Evolutionary conservation across 2,888 invertebrate species (phyloP).

Genomic region (Drosophila subsilvestris): DNA sequence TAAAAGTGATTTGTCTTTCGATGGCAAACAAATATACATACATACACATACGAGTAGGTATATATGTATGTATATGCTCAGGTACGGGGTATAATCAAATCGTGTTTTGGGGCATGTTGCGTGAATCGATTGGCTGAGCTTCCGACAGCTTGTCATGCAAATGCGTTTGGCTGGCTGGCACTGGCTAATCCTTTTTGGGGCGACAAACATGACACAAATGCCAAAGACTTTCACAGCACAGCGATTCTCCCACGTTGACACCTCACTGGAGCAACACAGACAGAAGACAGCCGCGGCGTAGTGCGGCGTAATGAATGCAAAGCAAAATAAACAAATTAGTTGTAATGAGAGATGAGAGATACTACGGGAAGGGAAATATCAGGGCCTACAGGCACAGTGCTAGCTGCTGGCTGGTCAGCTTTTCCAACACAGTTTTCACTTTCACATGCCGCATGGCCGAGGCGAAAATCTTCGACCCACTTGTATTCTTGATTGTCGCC

Average conservation of each 20-base stretch:
- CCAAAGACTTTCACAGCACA: slow-evolving; percentile 30
- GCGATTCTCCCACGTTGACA: slow-evolving; percentile 57
- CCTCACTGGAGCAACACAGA: slow-evolving; percentile 8
- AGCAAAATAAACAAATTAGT: slow-evolving; percentile 69
- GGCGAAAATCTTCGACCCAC: slow-evolving; percentile 49
- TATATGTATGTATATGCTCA: neutral
- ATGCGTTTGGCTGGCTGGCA: slow-evolving; percentile 37
- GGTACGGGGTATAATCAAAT: slow-evolving; percentile 31
- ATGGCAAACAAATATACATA: slow-evolving; percentile 43
- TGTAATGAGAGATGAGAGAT: slow-evolving; percentile 54
- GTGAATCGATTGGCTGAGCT: slow-evolving; percentile 58
- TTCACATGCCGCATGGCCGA: slow-evolving; percentile 19
- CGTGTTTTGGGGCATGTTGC: slow-evolving; percentile 63
- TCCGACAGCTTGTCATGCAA: slow-evolving; percentile 76
- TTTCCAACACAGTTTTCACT: slow-evolving; percentile 60
- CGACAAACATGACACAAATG: slow-evolving; percentile 8
- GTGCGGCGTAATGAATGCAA: slow-evolving; percentile 46
- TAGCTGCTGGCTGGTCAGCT: slow-evolving; percentile 32
- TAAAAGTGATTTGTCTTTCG: slow-evolving; percentile 53
- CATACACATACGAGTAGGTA: slow-evolving; percentile 3
- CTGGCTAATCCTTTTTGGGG: slow-evolving; percentile 55
- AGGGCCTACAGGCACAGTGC: slow-evolving; percentile 10
- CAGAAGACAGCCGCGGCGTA: neutral
- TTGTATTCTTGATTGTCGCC: slow-evolving; percentile 37
- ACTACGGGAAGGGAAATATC: slow-evolving; percentile 5